A percentile compares a stretch with the other conserved stretches of the same genome.
phyloP scores from a whole-genome alignment of 2,797 vertebrate genomes.

The Glossophaga mutica region DNA sequence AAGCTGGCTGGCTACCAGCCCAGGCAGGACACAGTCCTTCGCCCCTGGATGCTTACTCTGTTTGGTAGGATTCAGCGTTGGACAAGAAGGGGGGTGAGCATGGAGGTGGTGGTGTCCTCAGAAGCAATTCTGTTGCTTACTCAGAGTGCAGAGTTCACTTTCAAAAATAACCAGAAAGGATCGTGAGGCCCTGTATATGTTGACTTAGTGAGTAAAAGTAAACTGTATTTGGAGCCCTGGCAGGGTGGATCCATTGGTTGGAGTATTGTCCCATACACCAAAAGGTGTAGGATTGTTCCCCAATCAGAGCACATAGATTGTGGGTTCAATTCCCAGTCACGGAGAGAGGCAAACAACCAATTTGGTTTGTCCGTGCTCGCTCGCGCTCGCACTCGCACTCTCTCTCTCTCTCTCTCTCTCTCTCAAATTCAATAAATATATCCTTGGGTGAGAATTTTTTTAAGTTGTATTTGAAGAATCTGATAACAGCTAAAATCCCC shows the following conservation, averaged over 20 bases:
- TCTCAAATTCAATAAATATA: too few relatives aligned
- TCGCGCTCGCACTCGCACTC: too few relatives aligned
- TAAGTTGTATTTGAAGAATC: neutral
- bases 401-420: too few relatives aligned
- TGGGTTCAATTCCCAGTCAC: too few relatives aligned
- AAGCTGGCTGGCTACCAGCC: neutral
- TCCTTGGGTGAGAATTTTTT: too few relatives aligned
- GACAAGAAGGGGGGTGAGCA: neutral
- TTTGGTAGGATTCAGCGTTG: accelerated
- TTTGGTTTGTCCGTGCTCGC: too few relatives aligned
- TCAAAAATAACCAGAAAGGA: neutral
- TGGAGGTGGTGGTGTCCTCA: neutral
- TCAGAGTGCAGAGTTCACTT: too few relatives aligned
- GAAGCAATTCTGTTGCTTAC: neutral
- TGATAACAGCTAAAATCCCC: neutral
- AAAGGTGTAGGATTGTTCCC: neutral
- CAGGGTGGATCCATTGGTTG: neutral
- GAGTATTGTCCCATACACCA: neutral
- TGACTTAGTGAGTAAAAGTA: neutral
- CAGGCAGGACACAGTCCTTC: neutral
- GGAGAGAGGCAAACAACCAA: too few relatives aligned
- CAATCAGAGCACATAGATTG: neutral
- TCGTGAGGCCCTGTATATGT: too few relatives aligned
- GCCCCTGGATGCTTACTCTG: accelerated
- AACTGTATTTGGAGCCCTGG: neutral